Base-by-base conservation (phyloP, 2,888 invertebrate species). In the Hirudinaria manillensis region DNA sequence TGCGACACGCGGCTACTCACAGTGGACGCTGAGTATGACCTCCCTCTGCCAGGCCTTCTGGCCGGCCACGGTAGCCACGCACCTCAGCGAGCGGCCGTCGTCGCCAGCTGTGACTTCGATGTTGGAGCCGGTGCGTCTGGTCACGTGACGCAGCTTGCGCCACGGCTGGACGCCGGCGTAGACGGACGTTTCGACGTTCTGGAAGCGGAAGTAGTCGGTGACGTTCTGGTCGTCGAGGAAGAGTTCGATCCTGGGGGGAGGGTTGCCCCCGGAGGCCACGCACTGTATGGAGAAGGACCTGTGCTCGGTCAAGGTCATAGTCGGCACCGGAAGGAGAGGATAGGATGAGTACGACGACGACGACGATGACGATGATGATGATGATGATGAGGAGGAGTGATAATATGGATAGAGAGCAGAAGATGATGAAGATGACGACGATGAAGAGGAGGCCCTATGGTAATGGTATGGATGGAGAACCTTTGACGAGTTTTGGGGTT, bases 11-110 rank as follows among this genome's bases (percentile, higher is more conserved):
- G 3, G 45, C 45, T 10, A 27, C 61, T 61, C 13, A 77, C 77
- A 77, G 32, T 72, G 36, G 21, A 77, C 77, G n/a, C 61, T 61
- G 36, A 77, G 24, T 38, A 72, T n/a, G 34, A 61, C 71, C 38
- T 66, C 55, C 36, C 61, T 61, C 36, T 67, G 72, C 36, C 53
- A 45, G 19, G 65, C 36, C 36, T 61, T 73, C 21, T 73, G 72
- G 36, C 76, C 75, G 36, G 75, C 66, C 74, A 77, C 76, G 4
- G 72, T 76, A 21, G 76, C 66, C 21, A 70, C 70, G 32, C 78
- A 78, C 67, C 70, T 71, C 32, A 78, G 70, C 24, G 38, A 56
- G 29, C 51, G 29, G 61, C 72, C 76, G 76, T 78, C 78, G 67
- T 77, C 65, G n/a, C 51, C 71, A 3, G 75, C 32, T 6, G 45